Conservation (phyloP, 1,140 invertebrate genomes). For the Zaprionus ornatus region DNA sequence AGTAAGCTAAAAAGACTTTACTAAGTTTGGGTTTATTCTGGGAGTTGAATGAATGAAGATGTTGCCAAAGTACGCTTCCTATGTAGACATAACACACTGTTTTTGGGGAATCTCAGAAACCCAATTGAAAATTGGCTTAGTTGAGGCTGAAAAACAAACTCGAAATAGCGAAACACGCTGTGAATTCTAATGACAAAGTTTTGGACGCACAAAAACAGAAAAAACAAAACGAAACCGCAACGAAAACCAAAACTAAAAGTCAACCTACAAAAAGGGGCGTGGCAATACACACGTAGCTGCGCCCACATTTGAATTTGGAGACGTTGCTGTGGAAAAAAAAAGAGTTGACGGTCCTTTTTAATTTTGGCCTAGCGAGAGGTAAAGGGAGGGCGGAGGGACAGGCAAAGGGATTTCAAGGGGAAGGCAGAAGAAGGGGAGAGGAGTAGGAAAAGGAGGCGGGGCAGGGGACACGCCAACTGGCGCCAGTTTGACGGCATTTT, state of each 20-base stretch:
- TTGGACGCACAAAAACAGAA: slow-evolving; percentile 5
- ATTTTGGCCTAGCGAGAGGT: slow-evolving; percentile 36
- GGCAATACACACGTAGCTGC: slow-evolving; percentile 33
- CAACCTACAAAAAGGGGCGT: slow-evolving; percentile 46
- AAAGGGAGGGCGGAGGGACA: too few relatives aligned
- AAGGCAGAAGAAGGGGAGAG: too few relatives aligned
- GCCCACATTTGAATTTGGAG: slow-evolving; percentile 60
- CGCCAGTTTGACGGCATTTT: slow-evolving; percentile 18
- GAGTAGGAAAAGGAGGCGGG: not conserved
- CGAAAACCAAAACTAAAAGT: slow-evolving; percentile 52
- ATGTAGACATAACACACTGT: not conserved
- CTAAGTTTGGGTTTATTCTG: not conserved
- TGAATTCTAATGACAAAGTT: slow-evolving; percentile 41
- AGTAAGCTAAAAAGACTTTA: not conserved
- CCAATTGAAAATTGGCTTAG: slow-evolving; percentile 40
- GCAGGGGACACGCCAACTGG: slow-evolving; percentile 1
- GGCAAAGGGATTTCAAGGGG: not conserved
- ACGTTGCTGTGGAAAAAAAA: slow-evolving; percentile 23
- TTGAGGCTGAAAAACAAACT: not conserved
- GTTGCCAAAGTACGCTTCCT: not conserved
- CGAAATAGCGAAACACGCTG: slow-evolving; percentile 31
- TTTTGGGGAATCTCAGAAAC: slow-evolving; percentile 2
- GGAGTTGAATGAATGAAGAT: too few relatives aligned
- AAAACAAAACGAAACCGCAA: slow-evolving; percentile 20
- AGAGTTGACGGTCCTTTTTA: slow-evolving; percentile 71